Conservation (phyloP, 2,797 vertebrate genomes). For the Clarias pachynema region DNA sequence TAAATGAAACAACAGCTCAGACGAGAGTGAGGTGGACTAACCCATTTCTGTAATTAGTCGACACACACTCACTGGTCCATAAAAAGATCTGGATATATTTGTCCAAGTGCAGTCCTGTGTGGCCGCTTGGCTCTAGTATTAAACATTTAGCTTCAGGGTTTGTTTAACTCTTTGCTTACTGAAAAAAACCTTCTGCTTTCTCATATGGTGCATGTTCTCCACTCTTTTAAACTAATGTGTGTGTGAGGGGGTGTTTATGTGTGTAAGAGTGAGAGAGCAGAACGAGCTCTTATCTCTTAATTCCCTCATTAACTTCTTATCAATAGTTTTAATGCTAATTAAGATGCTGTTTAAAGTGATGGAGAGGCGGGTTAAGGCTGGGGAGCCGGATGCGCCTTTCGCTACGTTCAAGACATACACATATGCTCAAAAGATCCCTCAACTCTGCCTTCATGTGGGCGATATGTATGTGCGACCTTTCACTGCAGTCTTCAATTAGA, state of each 20-base stretch:
- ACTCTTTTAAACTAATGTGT: conserved; percentile 24
- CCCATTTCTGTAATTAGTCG: conserved; percentile 14
- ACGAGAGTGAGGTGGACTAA: not conserved
- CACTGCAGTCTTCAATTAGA: conserved; percentile 31
- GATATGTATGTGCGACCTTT: not conserved
- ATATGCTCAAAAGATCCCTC: not conserved
- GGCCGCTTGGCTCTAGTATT: not conserved
- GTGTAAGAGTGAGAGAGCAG: not conserved
- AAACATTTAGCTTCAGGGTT: not conserved
- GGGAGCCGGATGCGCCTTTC: conserved; percentile 56
- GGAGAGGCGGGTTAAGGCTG: conserved; percentile 45
- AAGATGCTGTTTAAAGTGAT: conserved; percentile 76
- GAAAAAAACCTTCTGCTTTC: not conserved
- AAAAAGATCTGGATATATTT: conserved; percentile 17
- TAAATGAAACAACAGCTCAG: conserved; percentile 9
- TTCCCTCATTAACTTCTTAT: conserved; percentile 81
- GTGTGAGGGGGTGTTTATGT: conserved; percentile 46
- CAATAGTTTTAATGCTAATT: conserved; percentile 79
- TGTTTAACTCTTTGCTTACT: not conserved
- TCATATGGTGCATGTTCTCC: conserved; percentile 2
- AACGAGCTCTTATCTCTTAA: conserved; percentile 74
- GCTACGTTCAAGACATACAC: conserved; percentile 56
- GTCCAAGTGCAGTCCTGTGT: not conserved
- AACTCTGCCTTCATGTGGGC: not conserved
- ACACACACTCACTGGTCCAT: conserved; percentile 3